Conservation (phyloP, 1,140 invertebrate species). For the Sinella curviseta region DNA sequence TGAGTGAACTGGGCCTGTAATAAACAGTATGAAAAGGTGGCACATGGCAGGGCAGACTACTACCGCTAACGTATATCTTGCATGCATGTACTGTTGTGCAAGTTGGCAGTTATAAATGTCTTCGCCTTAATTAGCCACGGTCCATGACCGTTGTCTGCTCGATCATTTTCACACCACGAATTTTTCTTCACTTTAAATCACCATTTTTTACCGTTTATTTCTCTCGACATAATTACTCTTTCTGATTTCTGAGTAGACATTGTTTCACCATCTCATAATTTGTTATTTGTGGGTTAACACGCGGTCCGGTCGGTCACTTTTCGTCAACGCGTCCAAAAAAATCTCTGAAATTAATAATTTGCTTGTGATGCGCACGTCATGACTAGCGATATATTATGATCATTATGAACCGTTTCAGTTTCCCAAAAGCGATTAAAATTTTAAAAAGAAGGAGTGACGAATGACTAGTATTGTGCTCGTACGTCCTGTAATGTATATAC, state of each 20-base stretch:
- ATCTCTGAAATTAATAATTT: not conserved
- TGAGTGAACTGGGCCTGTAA: not conserved
- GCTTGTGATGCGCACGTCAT: not conserved
- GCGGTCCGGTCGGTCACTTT: not conserved
- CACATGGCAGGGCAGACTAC: no score
- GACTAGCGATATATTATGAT: not conserved
- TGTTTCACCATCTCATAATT: not conserved
- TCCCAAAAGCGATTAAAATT: not conserved
- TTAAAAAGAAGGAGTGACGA: not conserved
- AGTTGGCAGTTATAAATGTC: constrained; percentile 13
- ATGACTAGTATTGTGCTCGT: not conserved
- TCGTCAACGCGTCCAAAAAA: not conserved
- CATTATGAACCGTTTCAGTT: not conserved
- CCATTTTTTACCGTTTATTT: not conserved
- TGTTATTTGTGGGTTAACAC: no score
- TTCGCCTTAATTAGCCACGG: not conserved
- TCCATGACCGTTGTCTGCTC: constrained; percentile 5
- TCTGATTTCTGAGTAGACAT: not conserved
- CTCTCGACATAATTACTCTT: constrained; percentile 7
- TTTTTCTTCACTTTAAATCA: not conserved
- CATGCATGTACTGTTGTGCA: not conserved
- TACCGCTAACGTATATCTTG: not conserved
- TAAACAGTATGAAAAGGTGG: not conserved
- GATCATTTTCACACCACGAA: constrained; percentile 1
- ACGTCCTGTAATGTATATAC: no score